phyloP scores from a whole-genome alignment of 30 jellyfish, hydroid and myxozoan species.

The Aurelia coerulea region DNA sequence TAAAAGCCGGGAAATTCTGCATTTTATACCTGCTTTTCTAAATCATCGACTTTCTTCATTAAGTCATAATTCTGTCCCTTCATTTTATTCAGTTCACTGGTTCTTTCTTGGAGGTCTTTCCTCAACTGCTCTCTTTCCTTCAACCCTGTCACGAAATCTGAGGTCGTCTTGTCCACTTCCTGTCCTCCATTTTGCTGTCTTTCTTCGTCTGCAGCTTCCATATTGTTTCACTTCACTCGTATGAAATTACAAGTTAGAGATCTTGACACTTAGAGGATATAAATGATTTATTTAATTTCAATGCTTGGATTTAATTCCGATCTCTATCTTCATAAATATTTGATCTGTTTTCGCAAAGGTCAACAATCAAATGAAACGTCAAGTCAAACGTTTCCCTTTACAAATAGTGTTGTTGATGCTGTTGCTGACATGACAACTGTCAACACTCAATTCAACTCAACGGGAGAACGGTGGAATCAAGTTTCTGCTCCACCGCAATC shows the following conservation, averaged over 20 bases:
- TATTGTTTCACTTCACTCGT: background rate
- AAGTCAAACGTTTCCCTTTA: background rate
- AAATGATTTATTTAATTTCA: background rate
- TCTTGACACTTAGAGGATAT: background rate
- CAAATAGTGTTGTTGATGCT: background rate
- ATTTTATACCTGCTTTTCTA: slow-evolving; percentile 80
- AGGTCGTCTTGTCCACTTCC: slow-evolving; percentile 65
- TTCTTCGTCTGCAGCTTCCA: slow-evolving; percentile 29
- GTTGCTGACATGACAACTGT: slow-evolving; percentile 37
- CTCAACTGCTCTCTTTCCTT: slow-evolving; percentile 78
- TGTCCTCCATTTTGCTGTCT: slow-evolving; percentile 2
- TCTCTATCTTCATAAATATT: slow-evolving; percentile 18
- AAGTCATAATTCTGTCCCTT: slow-evolving; percentile 93
- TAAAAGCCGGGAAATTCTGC: too few relatives aligned
- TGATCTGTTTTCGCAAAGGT: slow-evolving; percentile 11
- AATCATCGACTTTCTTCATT: slow-evolving; percentile 67
- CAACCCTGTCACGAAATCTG: slow-evolving; percentile 76
- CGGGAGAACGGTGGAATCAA: background rate
- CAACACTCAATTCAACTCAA: slow-evolving; percentile 27
- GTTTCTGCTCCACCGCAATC: background rate
- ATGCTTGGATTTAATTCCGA: slow-evolving; percentile 12
- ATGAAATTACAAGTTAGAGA: background rate
- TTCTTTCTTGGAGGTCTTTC: slow-evolving; percentile 61
- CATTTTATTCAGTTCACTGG: slow-evolving; percentile 74
- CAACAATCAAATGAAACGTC: slow-evolving; percentile 2